Evolutionary conservation across 2,888 invertebrate species (phyloP), one percentile per base, ranked within the genome.

Genomic region (Tinea semifulvella): DNA sequence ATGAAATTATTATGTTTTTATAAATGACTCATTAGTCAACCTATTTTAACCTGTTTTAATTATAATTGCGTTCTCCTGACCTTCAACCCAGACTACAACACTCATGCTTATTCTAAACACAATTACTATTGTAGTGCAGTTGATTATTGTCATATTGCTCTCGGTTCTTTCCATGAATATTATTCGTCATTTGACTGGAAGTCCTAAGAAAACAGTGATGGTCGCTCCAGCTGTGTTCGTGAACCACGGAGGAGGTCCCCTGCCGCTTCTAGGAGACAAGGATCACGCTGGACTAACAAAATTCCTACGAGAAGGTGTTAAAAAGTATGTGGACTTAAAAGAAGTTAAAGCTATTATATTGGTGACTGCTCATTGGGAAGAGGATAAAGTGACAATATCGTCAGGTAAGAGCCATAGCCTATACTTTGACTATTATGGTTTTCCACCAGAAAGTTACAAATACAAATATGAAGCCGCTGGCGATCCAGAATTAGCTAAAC

Each of bases 311-410:
- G 71, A 79, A 28, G 77, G 66, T 35, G 61, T 79, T 1, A 65
- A 71, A 44, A 72, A 75, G 43, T 65, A 77, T 50, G 53, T 77
- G 2, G 61, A 77, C 46, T 56, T 80, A 13, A 63, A 71, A 39
- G 64, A 71, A 36, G 35, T 74, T 5, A 75, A 73, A 56, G 80
- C 73, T 0, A 77, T 80, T 1, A 65, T 80, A 38, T 52, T 80
- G 14, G 76, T 80, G 7, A 80, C 80, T 1, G 80, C 80, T 0
- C 80, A 80, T 47, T 80, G 80, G 80, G 68, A 80, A 47, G 76
- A 76, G 47, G 61, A 53, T 10, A 52, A 59, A 14, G 77, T 80
- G 1, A 68, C 70, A 0, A 77, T 80, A 56, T 80, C 80, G 1
- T 77, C 79, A n/a, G 63, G 60, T 17, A 58, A 69, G 45, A 65